These are phyloP conservation scores for Dicycla oo DNA, from an alignment of 2,888 invertebrate genomes.

Conservation along the genomic window DNA sequence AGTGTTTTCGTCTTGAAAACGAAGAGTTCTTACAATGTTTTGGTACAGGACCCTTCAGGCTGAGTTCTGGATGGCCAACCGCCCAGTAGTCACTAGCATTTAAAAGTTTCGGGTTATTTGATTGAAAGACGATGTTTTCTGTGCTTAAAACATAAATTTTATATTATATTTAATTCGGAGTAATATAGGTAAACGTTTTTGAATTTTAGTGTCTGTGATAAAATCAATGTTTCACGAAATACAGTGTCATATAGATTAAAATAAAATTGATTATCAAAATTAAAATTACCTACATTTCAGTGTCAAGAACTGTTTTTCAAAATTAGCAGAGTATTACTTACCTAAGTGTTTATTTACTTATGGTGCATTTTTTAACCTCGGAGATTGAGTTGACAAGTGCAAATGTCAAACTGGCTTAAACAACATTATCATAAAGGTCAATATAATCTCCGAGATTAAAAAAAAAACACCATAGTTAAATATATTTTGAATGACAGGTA, in stretches of 20 bases:
- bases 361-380: too few relatives aligned
- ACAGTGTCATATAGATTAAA: not conserved
- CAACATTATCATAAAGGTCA: too few relatives aligned
- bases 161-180: not conserved
- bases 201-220: not conserved
- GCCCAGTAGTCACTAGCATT: conserved; percentile 15
- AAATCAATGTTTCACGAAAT: not conserved
- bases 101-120: not conserved
- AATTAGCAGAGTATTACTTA: too few relatives aligned
- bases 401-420: too few relatives aligned
- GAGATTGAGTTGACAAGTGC: too few relatives aligned
- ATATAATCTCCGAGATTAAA: too few relatives aligned
- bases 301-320: not conserved
- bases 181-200: not conserved
- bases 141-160: not conserved
- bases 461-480: too few relatives aligned
- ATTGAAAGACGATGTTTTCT: not conserved
- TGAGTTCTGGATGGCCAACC: not conserved
- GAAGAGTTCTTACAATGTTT: conserved; percentile 64
- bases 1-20: conserved; percentile 55
- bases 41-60: conserved; percentile 43
- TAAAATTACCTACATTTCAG: too few relatives aligned
- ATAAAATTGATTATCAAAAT: not conserved
- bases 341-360: too few relatives aligned
- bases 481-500: not conserved